Base-by-base conservation (phyloP, 2,113 vertebrate species). In the Argyrosomus japonicus region DNA sequence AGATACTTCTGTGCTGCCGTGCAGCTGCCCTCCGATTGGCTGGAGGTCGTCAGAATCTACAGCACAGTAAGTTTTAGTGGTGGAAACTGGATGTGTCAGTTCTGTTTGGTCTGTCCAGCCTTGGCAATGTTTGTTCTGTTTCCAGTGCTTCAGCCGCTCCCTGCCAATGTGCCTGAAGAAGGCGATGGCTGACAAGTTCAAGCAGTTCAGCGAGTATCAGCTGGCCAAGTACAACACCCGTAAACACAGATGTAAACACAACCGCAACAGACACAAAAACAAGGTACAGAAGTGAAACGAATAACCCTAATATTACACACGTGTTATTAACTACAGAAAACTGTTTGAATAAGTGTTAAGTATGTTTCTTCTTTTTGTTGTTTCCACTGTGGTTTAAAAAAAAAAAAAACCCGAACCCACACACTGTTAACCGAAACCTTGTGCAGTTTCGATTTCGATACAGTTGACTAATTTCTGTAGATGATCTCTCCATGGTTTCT, bases 171-270 rank as follows among this genome's bases (percentile, higher is more conserved):
- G 97, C 62, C 94, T 98, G 81, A 97, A 97, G 57, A 95, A 95
- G 78, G 95, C 94, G 0, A 94, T 98, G 91, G 82, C 75, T 0
- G 95, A 97, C 75, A 97, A 96, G 85, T 98, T 98, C 87, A 94
- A 95, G 81, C 90, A 97, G 87, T 98, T 98, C 84, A 96, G 83
- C 27, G 96, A 97, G 86, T 97, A 97, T 87, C 97, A 98, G 68
- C 89, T 98, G 90, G 97, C 97, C 23, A 98, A 98, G 68, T 98
- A 98, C 91, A 97, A 97, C 87, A 96, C 95, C 0, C 94, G 96
- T 61, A 96, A 95, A 75, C 96, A 97, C 47, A 95, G 96, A 29
- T 94, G 96, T 36, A 96, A 97, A 94, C 94, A 95, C 91, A 82
- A 18, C 65, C 63, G 63, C 23, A 91, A 85, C 6, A 83, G 4